Evolutionary conservation across 2,113 vertebrate species (phyloP), one percentile per base, ranked within the genome.

Genomic region (Brienomyrus longianalis): DNA sequence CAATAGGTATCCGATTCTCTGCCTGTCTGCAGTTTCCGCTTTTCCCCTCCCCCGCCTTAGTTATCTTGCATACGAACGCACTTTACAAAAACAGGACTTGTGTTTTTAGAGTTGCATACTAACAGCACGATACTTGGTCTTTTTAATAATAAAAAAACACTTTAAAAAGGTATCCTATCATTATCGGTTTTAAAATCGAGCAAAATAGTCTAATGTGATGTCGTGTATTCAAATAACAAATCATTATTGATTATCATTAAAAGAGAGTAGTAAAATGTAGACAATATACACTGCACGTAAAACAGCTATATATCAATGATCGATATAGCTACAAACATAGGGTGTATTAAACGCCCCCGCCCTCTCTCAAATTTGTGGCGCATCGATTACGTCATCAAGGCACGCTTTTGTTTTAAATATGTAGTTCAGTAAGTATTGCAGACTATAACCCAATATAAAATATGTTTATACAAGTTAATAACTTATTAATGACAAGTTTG

Each of bases 1-100:
- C 31, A 47, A 80, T 91, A 92, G 91, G 90, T 91, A 88, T 91
- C 92, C 88, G 10, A 48, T 21, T 27, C 62, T 74, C 77, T 92
- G 91, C 90, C 91, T 91, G 90, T 77, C 66, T n/a, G 39, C 31
- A 19, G 35, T 54, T 54, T 62, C 21, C 86, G 45, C 5, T 45
- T 62, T 35, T 23, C 43, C 83, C 83, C 45, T 84, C 83, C 83
- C 83, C 83, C 83, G 83, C 83, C 15, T 84, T 84, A 21, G 17
- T 48, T 47, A 45, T 84, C 19, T 47, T 10, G 19, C 19, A 84
- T 84, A 23, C 45, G 45, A 39, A 84, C 45, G 83, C 83, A 84
- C 19, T 84, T 84, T 47, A 50, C 23, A 48, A 48, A 84, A 23
- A 84, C 83, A 23, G 83, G 83, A 43, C 45, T 48, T 84, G 45